A percentile compares a stretch with the other conserved stretches of the same genome.
Evolutionary conservation across 35 echinoderm and acorn worm species (phyloP).

Genomic region (Apostichopus californicus): DNA sequence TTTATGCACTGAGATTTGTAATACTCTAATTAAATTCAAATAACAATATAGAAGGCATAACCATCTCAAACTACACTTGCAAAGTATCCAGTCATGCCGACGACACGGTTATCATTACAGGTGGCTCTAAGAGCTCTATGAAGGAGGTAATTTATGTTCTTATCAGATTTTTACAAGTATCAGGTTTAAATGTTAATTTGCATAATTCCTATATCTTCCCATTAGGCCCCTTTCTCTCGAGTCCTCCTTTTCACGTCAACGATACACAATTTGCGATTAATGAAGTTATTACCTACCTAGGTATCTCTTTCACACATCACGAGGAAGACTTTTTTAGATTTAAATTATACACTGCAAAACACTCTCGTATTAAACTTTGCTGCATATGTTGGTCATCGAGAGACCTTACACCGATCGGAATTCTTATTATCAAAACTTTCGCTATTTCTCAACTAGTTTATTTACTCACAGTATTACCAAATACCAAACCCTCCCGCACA

Average conservation of each 20-base stretch:
- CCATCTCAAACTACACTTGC: neutral
- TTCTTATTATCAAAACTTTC: constrained; percentile 5
- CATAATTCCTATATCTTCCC: neutral
- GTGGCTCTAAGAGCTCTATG: neutral
- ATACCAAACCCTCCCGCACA: neutral
- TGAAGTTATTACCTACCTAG: neutral
- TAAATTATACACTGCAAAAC: neutral
- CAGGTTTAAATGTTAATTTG: neutral
- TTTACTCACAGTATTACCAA: neutral
- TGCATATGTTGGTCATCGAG: constrained; percentile 4
- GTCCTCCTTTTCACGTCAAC: neutral
- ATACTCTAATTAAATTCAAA: no score
- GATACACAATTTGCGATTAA: neutral
- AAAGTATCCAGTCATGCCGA: neutral
- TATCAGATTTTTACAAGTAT: neutral
- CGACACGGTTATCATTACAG: neutral
- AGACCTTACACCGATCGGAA: neutral
- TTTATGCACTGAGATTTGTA: no score
- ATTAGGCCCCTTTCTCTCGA: neutral
- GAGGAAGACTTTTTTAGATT: neutral
- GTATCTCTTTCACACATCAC: neutral
- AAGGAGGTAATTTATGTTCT: neutral
- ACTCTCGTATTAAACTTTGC: neutral
- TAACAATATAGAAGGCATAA: no score
- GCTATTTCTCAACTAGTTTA: no score